Evolutionary conservation across 2,888 invertebrate genomes (phyloP).

Genomic region (Volucella zonaria): DNA sequence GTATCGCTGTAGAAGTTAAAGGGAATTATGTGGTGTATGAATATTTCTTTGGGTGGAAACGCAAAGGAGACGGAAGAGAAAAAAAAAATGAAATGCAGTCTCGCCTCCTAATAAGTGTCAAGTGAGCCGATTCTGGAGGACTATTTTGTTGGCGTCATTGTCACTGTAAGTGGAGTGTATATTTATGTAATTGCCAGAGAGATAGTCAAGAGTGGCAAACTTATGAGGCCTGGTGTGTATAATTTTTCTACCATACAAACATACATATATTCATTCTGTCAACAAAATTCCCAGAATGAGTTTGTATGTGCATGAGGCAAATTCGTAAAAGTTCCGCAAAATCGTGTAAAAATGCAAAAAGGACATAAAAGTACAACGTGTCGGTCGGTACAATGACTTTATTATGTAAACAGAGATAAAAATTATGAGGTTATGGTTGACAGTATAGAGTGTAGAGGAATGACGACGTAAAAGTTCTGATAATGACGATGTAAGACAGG

Average conservation of each 20-base stretch:
- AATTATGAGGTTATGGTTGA: conserved; percentile 16
- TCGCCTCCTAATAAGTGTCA: conserved; percentile 61
- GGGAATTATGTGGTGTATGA: conserved; percentile 52
- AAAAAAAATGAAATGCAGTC: conserved; percentile 47
- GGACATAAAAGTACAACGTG: not conserved
- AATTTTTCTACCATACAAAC: conserved; percentile 24
- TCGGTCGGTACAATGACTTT: conserved; percentile 11
- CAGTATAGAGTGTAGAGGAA: not conserved
- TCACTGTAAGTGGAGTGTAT: conserved; percentile 56
- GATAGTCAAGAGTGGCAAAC: conserved; percentile 30
- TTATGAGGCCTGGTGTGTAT: conserved; percentile 42
- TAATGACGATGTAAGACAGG: not conserved
- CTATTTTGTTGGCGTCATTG: conserved; percentile 51
- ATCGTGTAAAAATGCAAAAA: conserved; percentile 19
- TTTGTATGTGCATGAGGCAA: conserved; percentile 15
- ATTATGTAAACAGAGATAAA: conserved; percentile 6
- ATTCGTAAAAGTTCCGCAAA: conserved; percentile 38
- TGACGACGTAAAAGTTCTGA: not conserved
- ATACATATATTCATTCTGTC: conserved; percentile 8
- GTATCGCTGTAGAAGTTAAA: conserved; percentile 56
- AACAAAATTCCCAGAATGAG: conserved; percentile 24
- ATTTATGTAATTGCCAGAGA: conserved; percentile 55
- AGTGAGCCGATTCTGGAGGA: conserved; percentile 47
- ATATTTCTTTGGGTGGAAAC: conserved; percentile 39
- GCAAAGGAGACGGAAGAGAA: conserved; percentile 6